phyloP scores from a whole-genome alignment of 2,888 invertebrate species.

The Odontomyia ornata region DNA sequence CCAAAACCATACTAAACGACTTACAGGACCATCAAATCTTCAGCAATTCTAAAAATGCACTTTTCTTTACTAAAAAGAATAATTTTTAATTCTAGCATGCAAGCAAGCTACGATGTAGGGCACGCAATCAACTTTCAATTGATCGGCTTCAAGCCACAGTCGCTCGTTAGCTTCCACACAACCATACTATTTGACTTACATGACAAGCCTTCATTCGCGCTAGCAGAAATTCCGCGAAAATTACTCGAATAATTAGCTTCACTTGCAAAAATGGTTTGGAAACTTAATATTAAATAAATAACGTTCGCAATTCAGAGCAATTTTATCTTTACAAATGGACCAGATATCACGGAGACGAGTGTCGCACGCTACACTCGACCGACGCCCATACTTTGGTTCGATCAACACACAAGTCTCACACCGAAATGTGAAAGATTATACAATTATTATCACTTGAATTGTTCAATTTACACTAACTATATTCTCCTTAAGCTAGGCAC shows the following conservation, averaged over 20 bases:
- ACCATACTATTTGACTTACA: slow-evolving; percentile 37
- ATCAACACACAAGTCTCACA: no score
- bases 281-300: no score
- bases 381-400: no score
- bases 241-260: neutral
- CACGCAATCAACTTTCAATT: slow-evolving; percentile 41
- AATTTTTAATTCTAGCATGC: slow-evolving; percentile 22
- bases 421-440: no score
- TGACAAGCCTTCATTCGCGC: neutral
- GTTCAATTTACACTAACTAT: no score
- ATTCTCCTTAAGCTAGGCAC: no score
- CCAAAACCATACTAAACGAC: slow-evolving; percentile 78
- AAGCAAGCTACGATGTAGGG: slow-evolving; percentile 37
- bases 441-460: no score
- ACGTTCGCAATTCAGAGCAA: no score
- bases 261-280: no score
- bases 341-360: no score
- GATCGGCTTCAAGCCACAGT: slow-evolving; percentile 37
- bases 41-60: slow-evolving; percentile 7
- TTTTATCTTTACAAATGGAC: no score
- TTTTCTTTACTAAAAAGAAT: slow-evolving; percentile 17
- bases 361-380: no score
- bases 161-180: slow-evolving; percentile 39
- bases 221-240: neutral
- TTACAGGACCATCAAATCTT: slow-evolving; percentile 23